Evolutionary conservation across 2,888 invertebrate genomes (phyloP), one percentile per base, ranked within the genome.

Genomic region (Incurvaria masculella): DNA sequence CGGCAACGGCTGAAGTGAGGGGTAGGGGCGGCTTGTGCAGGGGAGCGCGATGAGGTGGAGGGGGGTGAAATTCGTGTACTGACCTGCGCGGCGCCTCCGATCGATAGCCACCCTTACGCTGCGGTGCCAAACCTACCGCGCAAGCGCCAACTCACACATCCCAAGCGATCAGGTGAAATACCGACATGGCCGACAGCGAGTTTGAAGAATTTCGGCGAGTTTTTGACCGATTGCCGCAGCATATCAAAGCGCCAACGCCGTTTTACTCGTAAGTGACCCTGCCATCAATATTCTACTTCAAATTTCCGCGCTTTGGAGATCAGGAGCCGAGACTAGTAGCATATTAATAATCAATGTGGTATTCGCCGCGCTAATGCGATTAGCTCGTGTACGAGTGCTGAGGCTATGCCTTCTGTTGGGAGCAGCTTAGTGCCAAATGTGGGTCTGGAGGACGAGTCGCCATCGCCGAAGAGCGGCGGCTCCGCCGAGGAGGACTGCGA

Each of bases 181-280:
- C 66, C 81, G 81, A 80, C 79, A 94, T 94, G 94, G 94, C 93
- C 63, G 94, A 94, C 82, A 88, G 87, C 70, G 94, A 94, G 78
- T 94, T 91, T 79, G 94, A 94, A 76, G 91, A 94, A 83, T 93
- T 94, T 80, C 88, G 89, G 63, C 87, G 89, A 63, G 87, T 87
- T 69, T 93, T 91, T 72, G 91, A 92, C 63, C 84, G 86, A 74
- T 79, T 89, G 68, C 88, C 89, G 51, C 88, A 89, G 66, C 87
- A 88, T 62, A 84, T 86, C 56, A 89, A 86, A 67, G 87, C 87
- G 45, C 86, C 92, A 47, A 84, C 89, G 58, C 88, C 90, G 50
- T 91, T 89, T 75, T 94, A 94, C 73, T 92, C 91, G 94, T 94
- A 83, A 93, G 93, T 87, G 58, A 49, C 59, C n/a, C n/a, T n/a